A percentile compares a stretch with the other conserved stretches of the same genome.
These are phyloP conservation scores for Rhabdomys dilectus DNA, from an alignment of 2,113 vertebrate species.

Conservation along the genomic window DNA sequence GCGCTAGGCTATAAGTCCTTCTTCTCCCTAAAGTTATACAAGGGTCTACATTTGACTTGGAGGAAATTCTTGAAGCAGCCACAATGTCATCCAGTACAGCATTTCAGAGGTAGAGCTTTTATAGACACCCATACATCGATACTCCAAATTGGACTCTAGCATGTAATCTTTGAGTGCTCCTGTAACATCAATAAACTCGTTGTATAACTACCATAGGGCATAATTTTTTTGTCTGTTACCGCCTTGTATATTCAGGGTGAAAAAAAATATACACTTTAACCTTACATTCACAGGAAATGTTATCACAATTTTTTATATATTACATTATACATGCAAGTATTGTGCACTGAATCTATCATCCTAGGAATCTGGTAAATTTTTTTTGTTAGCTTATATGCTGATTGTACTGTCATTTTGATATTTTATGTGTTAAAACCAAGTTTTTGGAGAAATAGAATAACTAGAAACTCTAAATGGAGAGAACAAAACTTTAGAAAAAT, in stretches of 20 bases:
- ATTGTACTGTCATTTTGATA: neutral
- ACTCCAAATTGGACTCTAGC: neutral
- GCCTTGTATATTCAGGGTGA: neutral
- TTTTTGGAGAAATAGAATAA: neutral
- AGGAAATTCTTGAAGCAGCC: neutral
- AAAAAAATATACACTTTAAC: neutral
- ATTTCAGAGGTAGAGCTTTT: neutral
- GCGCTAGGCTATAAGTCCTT: neutral
- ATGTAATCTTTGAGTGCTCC: neutral
- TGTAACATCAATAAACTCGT: neutral
- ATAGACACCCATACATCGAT: neutral
- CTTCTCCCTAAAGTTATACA: neutral
- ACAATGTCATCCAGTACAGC: neutral
- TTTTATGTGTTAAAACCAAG: neutral
- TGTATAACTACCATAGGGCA: neutral
- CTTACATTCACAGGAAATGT: neutral
- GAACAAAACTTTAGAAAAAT: constrained; percentile 41
- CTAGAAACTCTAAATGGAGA: neutral
- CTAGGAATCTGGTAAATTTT: neutral
- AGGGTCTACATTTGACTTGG: neutral
- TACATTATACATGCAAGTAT: neutral
- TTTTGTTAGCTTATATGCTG: neutral
- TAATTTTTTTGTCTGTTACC: neutral
- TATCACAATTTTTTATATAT: neutral
- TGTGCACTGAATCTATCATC: neutral